Percentiles rank a stretch among this genome's conserved stretches.
phyloP scores from a whole-genome alignment of 2,888 invertebrate genomes.

The Andrena haemorrhoa region DNA sequence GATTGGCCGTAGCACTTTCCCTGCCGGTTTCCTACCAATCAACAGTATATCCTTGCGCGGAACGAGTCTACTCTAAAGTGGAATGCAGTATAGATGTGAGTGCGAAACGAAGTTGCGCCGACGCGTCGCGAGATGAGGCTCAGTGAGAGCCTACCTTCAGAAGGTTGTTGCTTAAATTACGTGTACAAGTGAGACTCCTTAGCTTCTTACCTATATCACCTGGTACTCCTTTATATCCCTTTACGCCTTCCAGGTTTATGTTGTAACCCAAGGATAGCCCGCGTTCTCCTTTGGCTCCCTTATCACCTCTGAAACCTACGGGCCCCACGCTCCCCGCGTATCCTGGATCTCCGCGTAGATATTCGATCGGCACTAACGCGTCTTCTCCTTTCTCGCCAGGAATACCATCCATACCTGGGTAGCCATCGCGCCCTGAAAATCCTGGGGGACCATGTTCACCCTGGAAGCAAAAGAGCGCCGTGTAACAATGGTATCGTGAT shows the following conservation, averaged over 20 bases:
- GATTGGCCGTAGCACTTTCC: too few relatives aligned
- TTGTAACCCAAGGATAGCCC: conserved; percentile 83
- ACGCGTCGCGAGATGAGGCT: too few relatives aligned
- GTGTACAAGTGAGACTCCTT: not conserved
- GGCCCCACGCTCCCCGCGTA: conserved; percentile 79
- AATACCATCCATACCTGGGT: conserved; percentile 83
- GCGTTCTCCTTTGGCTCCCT: conserved; percentile 82
- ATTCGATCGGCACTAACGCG: conserved; percentile 85
- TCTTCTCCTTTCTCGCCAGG: conserved; percentile 87
- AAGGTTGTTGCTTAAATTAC: too few relatives aligned
- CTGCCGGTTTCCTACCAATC: too few relatives aligned
- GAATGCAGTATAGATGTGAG: too few relatives aligned
- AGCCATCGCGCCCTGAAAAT: conserved; percentile 85
- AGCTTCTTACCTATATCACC: conserved; percentile 83
- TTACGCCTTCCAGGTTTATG: conserved; percentile 84
- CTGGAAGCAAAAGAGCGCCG: conserved; percentile 66
- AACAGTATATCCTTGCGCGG: too few relatives aligned
- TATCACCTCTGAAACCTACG: conserved; percentile 84
- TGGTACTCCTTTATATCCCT: conserved; percentile 84
- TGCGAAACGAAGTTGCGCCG: too few relatives aligned
- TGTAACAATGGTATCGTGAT: not conserved
- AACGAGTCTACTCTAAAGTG: too few relatives aligned
- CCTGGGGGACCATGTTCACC: conserved; percentile 84
- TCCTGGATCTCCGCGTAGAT: conserved; percentile 85
- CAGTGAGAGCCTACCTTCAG: too few relatives aligned